phyloP scores from a whole-genome alignment of 1,140 invertebrate species.

The Aphidius gifuensis region DNA sequence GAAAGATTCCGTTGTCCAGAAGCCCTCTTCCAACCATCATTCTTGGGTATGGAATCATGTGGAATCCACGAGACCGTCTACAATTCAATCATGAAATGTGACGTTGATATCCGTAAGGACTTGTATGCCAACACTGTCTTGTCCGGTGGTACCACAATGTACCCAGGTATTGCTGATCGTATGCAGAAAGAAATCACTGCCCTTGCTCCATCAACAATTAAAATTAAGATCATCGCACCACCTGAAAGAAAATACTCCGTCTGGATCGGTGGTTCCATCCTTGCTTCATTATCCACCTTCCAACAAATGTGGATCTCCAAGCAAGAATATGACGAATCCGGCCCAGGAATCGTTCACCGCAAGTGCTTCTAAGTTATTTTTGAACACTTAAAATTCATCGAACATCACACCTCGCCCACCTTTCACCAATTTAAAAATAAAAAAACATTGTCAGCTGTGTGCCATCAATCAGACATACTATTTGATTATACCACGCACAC shows the following conservation, averaged over 20 bases:
- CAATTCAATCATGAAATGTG: slow-evolving; percentile 93
- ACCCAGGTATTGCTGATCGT: slow-evolving; percentile 79
- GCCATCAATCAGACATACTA: slow-evolving; percentile 9
- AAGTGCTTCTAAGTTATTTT: slow-evolving; percentile 23
- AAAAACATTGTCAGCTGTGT: slow-evolving; percentile 2
- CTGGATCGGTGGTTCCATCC: slow-evolving; percentile 85
- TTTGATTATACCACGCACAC: slow-evolving; percentile 6
- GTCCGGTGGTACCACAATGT: slow-evolving; percentile 88
- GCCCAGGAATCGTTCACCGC: slow-evolving; percentile 58
- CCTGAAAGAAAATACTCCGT: slow-evolving; percentile 91
- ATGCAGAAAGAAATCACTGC: slow-evolving; percentile 83
- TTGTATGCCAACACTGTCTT: slow-evolving; percentile 86
- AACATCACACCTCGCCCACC: slow-evolving; percentile 11
- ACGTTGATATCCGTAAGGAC: slow-evolving; percentile 90
- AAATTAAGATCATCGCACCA: slow-evolving; percentile 93
- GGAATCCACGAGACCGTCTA: slow-evolving; percentile 83
- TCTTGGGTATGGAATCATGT: slow-evolving; percentile 81
- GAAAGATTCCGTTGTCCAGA: slow-evolving; percentile 92
- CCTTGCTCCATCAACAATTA: slow-evolving; percentile 76
- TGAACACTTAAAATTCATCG: slow-evolving; percentile 7
- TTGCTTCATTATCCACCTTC: slow-evolving; percentile 80
- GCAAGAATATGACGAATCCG: slow-evolving; percentile 91
- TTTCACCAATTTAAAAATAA: slow-evolving; percentile 8
- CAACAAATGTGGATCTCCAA: slow-evolving; percentile 89
- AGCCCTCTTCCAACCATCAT: slow-evolving; percentile 87